phyloP scores from a whole-genome alignment of 2,888 invertebrate species.

The Laothoe populi region DNA sequence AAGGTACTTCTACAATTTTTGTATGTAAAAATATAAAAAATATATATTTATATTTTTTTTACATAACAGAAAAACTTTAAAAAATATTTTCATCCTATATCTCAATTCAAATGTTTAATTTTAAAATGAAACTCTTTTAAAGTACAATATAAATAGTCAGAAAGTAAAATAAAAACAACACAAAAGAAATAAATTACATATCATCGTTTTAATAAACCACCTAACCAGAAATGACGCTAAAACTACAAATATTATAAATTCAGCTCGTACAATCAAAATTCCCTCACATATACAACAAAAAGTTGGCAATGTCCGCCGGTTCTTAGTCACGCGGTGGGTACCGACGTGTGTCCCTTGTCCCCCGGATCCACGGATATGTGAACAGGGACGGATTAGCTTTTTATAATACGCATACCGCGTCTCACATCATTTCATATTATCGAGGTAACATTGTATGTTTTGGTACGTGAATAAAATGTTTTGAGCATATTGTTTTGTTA shows the following conservation, averaged over 20 bases:
- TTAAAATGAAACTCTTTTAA: no score
- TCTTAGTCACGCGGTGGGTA: constrained; percentile 50
- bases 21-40: no score
- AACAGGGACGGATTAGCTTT: constrained; percentile 56
- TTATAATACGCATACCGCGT: constrained; percentile 1
- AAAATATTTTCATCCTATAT: no score
- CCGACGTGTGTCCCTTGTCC: constrained; percentile 50
- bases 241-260: constrained; percentile 17
- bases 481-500: not conserved
- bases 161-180: no score
- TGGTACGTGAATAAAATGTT: not conserved
- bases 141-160: no score
- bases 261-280: constrained; percentile 22
- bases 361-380: constrained; percentile 53
- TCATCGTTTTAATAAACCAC: not conserved
- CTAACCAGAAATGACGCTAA: constrained; percentile 3
- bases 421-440: constrained; percentile 14
- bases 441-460: not conserved
- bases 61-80: no score
- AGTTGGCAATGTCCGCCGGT: constrained; percentile 54
- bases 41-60: no score
- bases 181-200: not conserved
- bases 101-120: no score
- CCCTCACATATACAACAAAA: constrained; percentile 16
- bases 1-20: no score